Percentiles rank a stretch among this genome's conserved stretches.
Conservation (phyloP, 2,113 vertebrate genomes). For the Baryphthengus martii region DNA sequence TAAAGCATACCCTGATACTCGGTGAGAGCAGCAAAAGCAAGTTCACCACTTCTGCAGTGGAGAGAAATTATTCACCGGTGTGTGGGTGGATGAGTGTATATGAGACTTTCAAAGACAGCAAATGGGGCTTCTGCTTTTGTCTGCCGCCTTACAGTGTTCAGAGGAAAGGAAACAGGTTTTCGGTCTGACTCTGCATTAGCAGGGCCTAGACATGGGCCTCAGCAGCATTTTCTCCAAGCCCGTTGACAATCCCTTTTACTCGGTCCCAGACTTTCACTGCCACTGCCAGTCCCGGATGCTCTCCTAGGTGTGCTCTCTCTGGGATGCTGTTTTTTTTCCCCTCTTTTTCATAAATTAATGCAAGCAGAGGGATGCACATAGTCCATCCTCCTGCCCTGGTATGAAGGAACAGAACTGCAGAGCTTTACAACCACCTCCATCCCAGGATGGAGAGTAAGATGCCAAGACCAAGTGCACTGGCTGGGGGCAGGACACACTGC, state of each 20-base stretch:
- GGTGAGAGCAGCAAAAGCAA: background rate
- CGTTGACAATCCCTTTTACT: background rate
- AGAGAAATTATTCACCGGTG: background rate
- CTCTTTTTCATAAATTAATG: background rate
- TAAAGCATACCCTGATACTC: background rate
- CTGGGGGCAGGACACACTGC: background rate
- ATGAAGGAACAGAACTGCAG: background rate
- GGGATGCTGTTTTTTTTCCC: no score
- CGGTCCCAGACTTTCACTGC: background rate
- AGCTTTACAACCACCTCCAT: background rate
- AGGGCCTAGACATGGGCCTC: rapidly evolving
- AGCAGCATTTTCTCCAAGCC: background rate
- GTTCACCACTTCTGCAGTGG: background rate
- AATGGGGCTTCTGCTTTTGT: background rate
- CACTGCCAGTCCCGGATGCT: background rate
- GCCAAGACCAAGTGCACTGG: rapidly evolving
- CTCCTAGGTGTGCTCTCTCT: background rate
- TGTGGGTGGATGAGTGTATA: background rate
- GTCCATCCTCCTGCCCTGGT: background rate
- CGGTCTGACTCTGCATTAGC: background rate
- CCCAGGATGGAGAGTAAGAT: rapidly evolving
- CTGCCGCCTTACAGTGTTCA: background rate
- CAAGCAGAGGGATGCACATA: background rate
- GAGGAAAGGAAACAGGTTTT: background rate
- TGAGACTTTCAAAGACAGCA: background rate